phyloP scores from a whole-genome alignment of 2,113 vertebrate species.

The Dromiciops gliroides region DNA sequence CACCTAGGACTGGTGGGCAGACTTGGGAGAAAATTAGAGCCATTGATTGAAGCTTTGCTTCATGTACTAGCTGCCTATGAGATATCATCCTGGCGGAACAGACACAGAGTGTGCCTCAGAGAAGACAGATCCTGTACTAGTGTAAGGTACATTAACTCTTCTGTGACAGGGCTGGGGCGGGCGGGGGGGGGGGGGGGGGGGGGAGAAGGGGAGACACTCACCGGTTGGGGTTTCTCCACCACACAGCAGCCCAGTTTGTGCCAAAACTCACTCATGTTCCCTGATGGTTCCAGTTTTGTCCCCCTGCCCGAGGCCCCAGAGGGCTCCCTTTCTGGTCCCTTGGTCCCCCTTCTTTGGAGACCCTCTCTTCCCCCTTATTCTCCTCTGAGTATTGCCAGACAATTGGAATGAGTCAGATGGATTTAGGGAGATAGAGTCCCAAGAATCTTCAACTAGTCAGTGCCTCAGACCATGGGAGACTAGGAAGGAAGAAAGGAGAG shows the following conservation, averaged over 20 bases:
- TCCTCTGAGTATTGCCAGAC: neutral
- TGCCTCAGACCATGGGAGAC: neutral
- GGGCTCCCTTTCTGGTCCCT: conserved; percentile 53
- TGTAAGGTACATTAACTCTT: neutral
- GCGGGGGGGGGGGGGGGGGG: neutral
- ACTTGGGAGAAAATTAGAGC: neutral
- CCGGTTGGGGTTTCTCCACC: conserved; percentile 93
- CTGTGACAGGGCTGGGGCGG: neutral
- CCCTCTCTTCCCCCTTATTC: neutral
- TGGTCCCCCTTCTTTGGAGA: neutral
- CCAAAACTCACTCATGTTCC: conserved; percentile 96
- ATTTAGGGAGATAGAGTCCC: conserved; percentile 1
- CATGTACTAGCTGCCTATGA: neutral
- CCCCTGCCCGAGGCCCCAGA: conserved; percentile 45
- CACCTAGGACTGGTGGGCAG: conserved; percentile 24
- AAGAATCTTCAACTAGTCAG: neutral
- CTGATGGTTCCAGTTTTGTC: conserved; percentile 78
- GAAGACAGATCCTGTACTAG: neutral
- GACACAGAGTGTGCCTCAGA: neutral
- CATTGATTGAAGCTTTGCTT: conserved; percentile 23
- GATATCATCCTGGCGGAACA: neutral
- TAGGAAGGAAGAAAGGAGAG: neutral
- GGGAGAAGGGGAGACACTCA: conserved; percentile 78
- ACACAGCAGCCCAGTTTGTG: conserved; percentile 97
- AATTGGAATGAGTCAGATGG: neutral